phyloP scores from a whole-genome alignment of 2,797 vertebrate species.

The Champsocephalus gunnari region DNA sequence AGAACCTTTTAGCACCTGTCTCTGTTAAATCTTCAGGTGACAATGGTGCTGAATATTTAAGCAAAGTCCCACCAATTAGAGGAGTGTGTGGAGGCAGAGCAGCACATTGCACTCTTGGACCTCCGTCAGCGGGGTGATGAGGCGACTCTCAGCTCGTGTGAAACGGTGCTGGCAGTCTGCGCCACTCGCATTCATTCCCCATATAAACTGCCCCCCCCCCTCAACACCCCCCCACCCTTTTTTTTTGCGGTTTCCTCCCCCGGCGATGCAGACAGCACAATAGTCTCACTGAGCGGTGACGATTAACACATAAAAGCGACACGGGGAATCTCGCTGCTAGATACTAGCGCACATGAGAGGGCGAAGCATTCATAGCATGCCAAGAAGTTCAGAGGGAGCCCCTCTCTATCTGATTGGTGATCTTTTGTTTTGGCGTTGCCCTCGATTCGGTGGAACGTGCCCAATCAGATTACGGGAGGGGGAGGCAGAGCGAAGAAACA shows the following conservation, averaged over 20 bases:
- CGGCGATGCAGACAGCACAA: slow-evolving; percentile 79
- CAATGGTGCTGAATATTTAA: slow-evolving; percentile 1
- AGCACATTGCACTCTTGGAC: slow-evolving; percentile 76
- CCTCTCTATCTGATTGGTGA: slow-evolving; percentile 81
- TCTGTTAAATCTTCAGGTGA: slow-evolving; percentile 25
- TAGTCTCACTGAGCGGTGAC: slow-evolving; percentile 80
- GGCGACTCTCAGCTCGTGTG: slow-evolving; percentile 78
- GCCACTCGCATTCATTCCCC: slow-evolving; percentile 73
- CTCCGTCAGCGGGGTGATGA: slow-evolving; percentile 69
- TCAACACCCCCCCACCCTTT: not conserved
- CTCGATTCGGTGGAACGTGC: slow-evolving; percentile 73
- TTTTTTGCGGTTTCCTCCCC: slow-evolving; percentile 67
- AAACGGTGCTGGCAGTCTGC: slow-evolving; percentile 78
- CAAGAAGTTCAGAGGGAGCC: slow-evolving; percentile 78
- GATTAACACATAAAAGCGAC: slow-evolving; percentile 85
- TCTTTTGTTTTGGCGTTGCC: slow-evolving; percentile 80
- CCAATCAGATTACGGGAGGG: slow-evolving; percentile 79
- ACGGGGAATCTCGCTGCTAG: slow-evolving; percentile 80
- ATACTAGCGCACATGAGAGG: slow-evolving; percentile 80
- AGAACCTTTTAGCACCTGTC: slow-evolving; percentile 5
- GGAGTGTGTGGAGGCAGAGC: slow-evolving; percentile 64
- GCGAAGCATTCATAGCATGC: slow-evolving; percentile 78
- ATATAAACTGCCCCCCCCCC: slow-evolving; percentile 48
- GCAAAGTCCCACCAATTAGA: slow-evolving; percentile 67
- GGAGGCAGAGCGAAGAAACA: slow-evolving; percentile 68